Conservation (phyloP, 2,888 invertebrate species). For the Noctua pronuba region DNA sequence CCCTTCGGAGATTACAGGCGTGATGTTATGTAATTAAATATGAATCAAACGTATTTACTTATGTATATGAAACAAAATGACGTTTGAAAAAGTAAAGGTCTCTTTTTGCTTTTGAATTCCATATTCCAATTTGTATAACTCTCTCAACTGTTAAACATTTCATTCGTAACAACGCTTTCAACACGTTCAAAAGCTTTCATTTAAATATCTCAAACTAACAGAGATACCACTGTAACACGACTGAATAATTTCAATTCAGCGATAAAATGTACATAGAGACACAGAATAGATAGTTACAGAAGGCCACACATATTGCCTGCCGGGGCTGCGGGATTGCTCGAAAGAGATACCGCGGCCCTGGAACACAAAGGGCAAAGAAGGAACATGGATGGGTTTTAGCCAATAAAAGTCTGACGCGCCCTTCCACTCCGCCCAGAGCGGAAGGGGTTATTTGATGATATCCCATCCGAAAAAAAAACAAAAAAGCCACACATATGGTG, state of each 20-base stretch:
- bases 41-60: not conserved
- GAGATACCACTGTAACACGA: constrained; percentile 50
- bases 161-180: constrained; percentile 29
- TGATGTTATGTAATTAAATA: too few relatives aligned
- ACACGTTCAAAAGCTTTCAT: constrained; percentile 46
- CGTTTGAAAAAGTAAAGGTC: not conserved
- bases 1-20: too few relatives aligned
- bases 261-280: constrained; percentile 56
- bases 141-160: constrained; percentile 45
- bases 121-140: constrained; percentile 48
- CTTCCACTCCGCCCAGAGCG: too few relatives aligned
- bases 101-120: constrained; percentile 23
- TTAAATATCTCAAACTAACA: constrained; percentile 55
- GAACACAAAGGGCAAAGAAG: too few relatives aligned
- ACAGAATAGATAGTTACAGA: constrained; percentile 4
- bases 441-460: too few relatives aligned
- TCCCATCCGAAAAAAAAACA: too few relatives aligned
- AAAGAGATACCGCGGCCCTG: too few relatives aligned
- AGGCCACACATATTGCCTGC: not conserved
- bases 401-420: too few relatives aligned
- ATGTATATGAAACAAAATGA: constrained; percentile 23
- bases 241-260: constrained; percentile 59
- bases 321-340: too few relatives aligned
- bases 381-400: too few relatives aligned
- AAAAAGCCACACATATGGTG: too few relatives aligned